Conservation (phyloP, 2,888 invertebrate species). For the Caenorhabditis afra region DNA sequence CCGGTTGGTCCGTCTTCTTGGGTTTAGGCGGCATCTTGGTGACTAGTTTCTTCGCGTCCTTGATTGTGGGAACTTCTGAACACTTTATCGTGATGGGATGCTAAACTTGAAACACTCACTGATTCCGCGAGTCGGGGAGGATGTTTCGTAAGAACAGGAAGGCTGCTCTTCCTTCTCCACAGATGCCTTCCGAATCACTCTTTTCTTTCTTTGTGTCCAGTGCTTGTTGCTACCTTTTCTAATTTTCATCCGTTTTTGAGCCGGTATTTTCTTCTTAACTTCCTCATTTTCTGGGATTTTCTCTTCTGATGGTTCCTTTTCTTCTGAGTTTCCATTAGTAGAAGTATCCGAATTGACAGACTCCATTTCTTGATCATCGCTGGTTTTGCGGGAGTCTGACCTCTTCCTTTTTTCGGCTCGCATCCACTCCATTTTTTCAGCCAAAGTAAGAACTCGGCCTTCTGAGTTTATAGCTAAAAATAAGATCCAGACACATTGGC, state of each 20-base stretch:
- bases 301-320: conserved; percentile 7
- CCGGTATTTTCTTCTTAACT: background rate
- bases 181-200: background rate
- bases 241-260: background rate
- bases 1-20: too few species aligned
- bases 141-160: background rate
- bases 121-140: background rate
- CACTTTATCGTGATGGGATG: too few species aligned
- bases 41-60: too few species aligned
- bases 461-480: conserved; percentile 1
- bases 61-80: too few species aligned
- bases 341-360: conserved; percentile 11
- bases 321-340: conserved; percentile 6
- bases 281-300: background rate
- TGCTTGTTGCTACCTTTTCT: background rate
- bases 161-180: background rate
- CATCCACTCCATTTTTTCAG: conserved; percentile 12
- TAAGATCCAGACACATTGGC: conserved; percentile 3
- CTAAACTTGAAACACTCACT: background rate
- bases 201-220: background rate
- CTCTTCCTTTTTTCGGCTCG: background rate
- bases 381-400: background rate
- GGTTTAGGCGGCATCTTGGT: too few species aligned
- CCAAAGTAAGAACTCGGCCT: conserved; percentile 11
- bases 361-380: background rate